Evolutionary conservation across 2,888 invertebrate species (phyloP), one percentile per base, ranked within the genome.

Genomic region (Tortrix viridana): DNA sequence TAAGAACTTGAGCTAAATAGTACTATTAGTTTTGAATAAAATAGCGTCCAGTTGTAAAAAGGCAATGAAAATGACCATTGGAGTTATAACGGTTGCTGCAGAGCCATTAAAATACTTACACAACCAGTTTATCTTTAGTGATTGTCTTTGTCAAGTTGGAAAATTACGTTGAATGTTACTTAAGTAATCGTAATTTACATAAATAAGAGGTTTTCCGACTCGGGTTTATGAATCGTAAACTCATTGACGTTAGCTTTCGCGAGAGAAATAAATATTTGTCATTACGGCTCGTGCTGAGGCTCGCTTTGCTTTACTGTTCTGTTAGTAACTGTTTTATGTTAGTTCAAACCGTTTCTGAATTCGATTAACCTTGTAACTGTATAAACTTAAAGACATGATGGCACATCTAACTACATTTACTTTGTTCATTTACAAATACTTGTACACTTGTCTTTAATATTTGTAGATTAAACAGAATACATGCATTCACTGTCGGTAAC

Each of bases 141-240:
- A 18, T 44, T 9, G 7, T 1, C 9, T 23, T 19, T 16, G 16
- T n/a, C 14, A n/a, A 16, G 41, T 26, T 19, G 12, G 37, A 49
- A 20, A 32, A 55, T 44, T 56, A 61, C 49, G 49, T 50, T 56
- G 37, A 61, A 61, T 23, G 44, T 61, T 43, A 32, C 44, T 56
- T 43, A 38, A 61, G 18, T 43, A 16, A 49, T 43, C 44, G 37
- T 49, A 61, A 61, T 61, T 55, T 61, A 43, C 60, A 55, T 50
- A 32, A 44, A 49, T 61, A 61, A 61, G 55, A 48, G 19, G 48
- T 55, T 55, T 55, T 22, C 54, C 41, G 47, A 49, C 16, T 19
- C 47, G 43, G 43, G 49, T 61, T 61, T 61, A 61, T 56, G 61
- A 61, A 49, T 37, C 55, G 55, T 61, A 44, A 61, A 61, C 18